Percentiles rank a stretch among this genome's conserved stretches.
Conservation (phyloP, 2,113 vertebrate species). For the Peucedramus taeniatus region DNA sequence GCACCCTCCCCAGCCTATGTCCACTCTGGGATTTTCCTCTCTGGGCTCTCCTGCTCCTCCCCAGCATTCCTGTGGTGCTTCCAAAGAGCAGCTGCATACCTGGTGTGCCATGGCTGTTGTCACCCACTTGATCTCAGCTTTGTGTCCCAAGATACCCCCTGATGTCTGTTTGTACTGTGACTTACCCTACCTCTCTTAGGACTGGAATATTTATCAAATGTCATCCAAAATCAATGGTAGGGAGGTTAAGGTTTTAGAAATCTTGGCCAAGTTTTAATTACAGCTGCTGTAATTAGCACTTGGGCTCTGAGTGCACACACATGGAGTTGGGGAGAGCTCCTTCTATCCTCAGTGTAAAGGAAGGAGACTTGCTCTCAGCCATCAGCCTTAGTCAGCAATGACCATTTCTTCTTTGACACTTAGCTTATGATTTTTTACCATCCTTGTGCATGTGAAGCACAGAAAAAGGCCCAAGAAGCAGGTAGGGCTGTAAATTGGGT, state of each 20-base stretch:
- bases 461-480: background rate
- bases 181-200: background rate
- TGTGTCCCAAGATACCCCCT: background rate
- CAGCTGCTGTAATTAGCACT: background rate
- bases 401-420: background rate
- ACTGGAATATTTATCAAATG: background rate
- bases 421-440: background rate
- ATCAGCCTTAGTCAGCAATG: background rate
- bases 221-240: background rate
- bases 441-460: background rate
- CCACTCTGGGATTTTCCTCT: background rate
- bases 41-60: background rate
- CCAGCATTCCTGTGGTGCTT: background rate
- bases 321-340: background rate
- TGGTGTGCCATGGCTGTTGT: background rate
- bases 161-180: background rate
- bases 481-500: fast-evolving
- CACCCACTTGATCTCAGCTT: background rate
- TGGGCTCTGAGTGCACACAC: background rate
- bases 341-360: background rate
- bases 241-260: background rate
- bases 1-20: background rate
- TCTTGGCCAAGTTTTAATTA: background rate
- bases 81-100: background rate
- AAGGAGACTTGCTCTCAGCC: background rate